Base-by-base conservation (phyloP, 2,797 vertebrate species). In the Ctenochaetus hawaiiensis region DNA sequence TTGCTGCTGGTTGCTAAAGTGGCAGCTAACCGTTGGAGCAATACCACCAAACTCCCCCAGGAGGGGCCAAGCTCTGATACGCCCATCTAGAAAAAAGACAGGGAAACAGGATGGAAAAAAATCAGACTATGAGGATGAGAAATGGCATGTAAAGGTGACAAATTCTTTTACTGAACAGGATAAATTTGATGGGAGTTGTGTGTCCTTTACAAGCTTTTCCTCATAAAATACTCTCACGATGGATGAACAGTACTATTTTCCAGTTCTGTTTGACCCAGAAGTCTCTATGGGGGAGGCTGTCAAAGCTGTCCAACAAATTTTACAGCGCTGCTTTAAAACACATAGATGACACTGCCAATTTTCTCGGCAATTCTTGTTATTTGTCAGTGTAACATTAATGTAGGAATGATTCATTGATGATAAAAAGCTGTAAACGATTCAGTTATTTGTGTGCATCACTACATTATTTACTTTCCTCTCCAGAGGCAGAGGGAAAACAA, bases 21-120 rank as follows among this genome's bases (percentile, higher is more conserved):
- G 0, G 93, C 93, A 0, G 95, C 87, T 81, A 97, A 88, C 12
- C 95, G 92, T 11, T 97, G 96, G 72, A 98, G 94, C 26, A 94
- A 85, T 20, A 94, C 92, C 81, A 98, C 95, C 69, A 96, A 94
- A 23, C 87, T 92, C 78, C 94, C 92, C 97, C 97, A 97, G 0
- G 95, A 95, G 0, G 71, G 81, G 22, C 96, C 96, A 47, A 98
- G 94, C 58, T 97, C 96, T 0, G 96, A 92, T 52, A 97, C 87
- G 1, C 96, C 95, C 44, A 92, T 87, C 93, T 94, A 14, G 23
- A 72, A 34, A 45, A 51, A 0, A 11, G 65, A 62, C 6, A 60
- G 13, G n/a, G 56, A 53, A 56, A 54, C 8, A 59, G 6, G 1
- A 22, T 20, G 67, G 23, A 67, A 8, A 37, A 22, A 23, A 39